Conservation (phyloP, 1,140 invertebrate species). For the Cryptotermes secundus region DNA sequence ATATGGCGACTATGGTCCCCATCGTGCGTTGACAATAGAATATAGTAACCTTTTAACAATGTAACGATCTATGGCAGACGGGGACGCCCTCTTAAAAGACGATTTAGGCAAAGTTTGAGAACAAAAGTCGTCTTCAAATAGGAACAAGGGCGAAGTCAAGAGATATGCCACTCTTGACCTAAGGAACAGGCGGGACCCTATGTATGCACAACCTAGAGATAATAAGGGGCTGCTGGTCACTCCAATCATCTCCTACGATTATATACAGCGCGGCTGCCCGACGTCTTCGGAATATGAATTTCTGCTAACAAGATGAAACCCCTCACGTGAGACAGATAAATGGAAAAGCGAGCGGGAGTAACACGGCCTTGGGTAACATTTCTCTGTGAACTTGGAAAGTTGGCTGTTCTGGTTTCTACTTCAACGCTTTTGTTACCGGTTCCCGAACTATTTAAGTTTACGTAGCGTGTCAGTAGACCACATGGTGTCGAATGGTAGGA, state of each 20-base stretch:
- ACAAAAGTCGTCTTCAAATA: background rate
- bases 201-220: constrained; percentile 1
- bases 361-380: background rate
- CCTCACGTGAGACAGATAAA: background rate
- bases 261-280: background rate
- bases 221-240: background rate
- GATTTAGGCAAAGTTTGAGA: no score
- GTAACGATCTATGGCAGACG: no score
- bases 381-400: background rate
- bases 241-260: background rate
- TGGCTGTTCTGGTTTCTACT: background rate
- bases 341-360: background rate
- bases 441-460: no score
- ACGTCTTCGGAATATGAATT: background rate
- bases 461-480: no score
- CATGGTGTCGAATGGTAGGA: no score
- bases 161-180: background rate
- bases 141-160: background rate
- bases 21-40: no score
- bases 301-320: background rate
- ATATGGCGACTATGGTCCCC: no score
- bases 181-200: background rate
- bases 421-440: background rate
- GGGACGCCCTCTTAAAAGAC: no score
- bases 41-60: no score